Conservation (phyloP, 92 coral and sea anemone species). For the Plumapathes pennacea region DNA sequence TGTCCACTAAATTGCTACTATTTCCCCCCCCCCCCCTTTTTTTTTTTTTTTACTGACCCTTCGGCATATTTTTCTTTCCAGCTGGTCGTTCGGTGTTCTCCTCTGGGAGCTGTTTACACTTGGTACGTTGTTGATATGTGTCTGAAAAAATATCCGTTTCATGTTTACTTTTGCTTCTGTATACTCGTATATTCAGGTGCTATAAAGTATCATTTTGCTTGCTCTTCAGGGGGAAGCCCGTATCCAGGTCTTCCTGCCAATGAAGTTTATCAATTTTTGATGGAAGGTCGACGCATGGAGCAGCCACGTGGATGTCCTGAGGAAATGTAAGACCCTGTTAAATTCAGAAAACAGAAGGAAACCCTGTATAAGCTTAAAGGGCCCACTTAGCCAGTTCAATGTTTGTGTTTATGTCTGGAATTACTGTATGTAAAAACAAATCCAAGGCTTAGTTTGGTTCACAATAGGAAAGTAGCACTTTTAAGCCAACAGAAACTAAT, state of each 20-base stretch:
- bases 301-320: constrained; percentile 86
- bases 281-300: constrained; percentile 92
- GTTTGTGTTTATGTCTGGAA: too few relatives aligned
- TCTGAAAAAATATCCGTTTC: neutral
- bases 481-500: too few relatives aligned
- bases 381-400: too few relatives aligned
- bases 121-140: constrained; percentile 32
- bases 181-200: neutral
- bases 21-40: neutral
- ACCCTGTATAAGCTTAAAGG: too few relatives aligned
- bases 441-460: too few relatives aligned
- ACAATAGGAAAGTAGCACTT: too few relatives aligned
- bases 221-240: constrained; percentile 81
- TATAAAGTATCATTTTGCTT: neutral
- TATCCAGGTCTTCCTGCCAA: constrained; percentile 94
- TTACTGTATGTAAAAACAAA: too few relatives aligned
- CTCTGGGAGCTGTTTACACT: constrained; percentile 96
- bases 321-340: constrained; percentile 77
- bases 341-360: too few relatives aligned
- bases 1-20: too few relatives aligned
- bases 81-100: constrained; percentile 98
- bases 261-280: constrained; percentile 89
- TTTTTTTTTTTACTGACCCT: neutral
- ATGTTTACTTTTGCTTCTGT: neutral
- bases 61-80: constrained; percentile 14